Base-by-base conservation (phyloP, 2,797 vertebrate species). In the Chaenodraco wilsoni region DNA sequence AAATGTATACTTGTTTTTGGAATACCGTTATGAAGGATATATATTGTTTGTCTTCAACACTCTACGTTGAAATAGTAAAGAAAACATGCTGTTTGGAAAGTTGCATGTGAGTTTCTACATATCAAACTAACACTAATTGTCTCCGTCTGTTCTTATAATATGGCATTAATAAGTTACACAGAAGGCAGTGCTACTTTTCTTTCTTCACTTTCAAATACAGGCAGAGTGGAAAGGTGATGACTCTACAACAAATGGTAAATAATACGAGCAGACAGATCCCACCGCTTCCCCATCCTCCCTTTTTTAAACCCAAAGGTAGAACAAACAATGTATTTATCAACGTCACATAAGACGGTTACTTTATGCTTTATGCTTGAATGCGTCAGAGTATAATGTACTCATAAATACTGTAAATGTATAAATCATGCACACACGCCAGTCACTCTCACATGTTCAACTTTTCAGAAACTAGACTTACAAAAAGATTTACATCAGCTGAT, bases 401-500 rank as follows among this genome's bases (percentile, higher is more conserved):
- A 37, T 37, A 37, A 37, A 37, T 76, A 72, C 40, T 73, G 78
- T 83, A 83, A 85, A 89, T 81, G 87, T 75, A 81, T 48, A 81
- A 82, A 82, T 81, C 82, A 85, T 83, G 78, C 70, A 40, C 60
- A 56, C 76, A 37, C 66, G 14, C 31, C n/a, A 63, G 57, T 37
- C 75, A 31, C 52, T 43, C 60, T 21, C 59, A 49, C 37, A 37
- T 14, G 9, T 68, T 78, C 56, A 68, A 41, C 69, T 54, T 65
- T 37, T 62, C 68, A 78, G 49, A 84, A 68, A 79, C 64, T 73
- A 66, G 45, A 86, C 84, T 82, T 83, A 87, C 72, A 88, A 83
- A 64, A 75, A 46, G 82, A 88, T 91, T 87, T 91, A 87, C 86
- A 89, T 74, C 66, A 77, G 70, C 52, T 75, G 59, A 83, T 75